phyloP scores from a whole-genome alignment of 2,113 vertebrate genomes.

The Sialia sialis region DNA sequence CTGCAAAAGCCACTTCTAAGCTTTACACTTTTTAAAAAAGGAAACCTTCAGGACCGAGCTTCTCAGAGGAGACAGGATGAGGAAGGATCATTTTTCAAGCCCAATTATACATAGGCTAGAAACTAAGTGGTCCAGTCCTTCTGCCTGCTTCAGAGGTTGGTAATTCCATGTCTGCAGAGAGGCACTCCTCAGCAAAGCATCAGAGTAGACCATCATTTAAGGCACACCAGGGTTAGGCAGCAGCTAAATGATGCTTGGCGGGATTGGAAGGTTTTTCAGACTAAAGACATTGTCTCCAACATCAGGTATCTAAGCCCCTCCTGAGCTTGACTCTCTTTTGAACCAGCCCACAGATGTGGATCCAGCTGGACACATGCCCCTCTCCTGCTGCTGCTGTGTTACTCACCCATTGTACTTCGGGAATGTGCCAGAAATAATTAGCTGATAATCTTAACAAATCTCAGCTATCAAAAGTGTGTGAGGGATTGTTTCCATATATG shows the following conservation, averaged over 20 bases:
- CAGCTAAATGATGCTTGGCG: neutral
- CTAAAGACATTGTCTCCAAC: neutral
- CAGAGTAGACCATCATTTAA: rapidly evolving
- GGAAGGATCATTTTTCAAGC: neutral
- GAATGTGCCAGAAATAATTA: neutral
- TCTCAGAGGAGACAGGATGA: neutral
- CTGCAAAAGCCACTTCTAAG: neutral
- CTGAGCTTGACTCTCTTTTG: neutral
- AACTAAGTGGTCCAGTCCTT: neutral
- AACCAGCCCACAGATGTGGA: neutral
- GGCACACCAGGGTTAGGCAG: neutral
- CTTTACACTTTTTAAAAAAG: neutral
- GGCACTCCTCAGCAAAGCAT: neutral
- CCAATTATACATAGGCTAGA: neutral
- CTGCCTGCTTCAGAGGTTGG: neutral
- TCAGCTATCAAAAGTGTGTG: neutral
- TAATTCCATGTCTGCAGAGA: neutral
- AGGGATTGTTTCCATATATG: neutral
- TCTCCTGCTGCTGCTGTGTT: neutral
- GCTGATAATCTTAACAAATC: neutral
- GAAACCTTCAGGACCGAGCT: neutral
- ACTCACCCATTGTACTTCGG: neutral
- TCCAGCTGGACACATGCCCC: neutral
- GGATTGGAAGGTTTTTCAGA: neutral
- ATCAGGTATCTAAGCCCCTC: neutral